Evolutionary conservation across 1,140 invertebrate genomes (phyloP).

Genomic region (Drosophila quadrilineata): DNA sequence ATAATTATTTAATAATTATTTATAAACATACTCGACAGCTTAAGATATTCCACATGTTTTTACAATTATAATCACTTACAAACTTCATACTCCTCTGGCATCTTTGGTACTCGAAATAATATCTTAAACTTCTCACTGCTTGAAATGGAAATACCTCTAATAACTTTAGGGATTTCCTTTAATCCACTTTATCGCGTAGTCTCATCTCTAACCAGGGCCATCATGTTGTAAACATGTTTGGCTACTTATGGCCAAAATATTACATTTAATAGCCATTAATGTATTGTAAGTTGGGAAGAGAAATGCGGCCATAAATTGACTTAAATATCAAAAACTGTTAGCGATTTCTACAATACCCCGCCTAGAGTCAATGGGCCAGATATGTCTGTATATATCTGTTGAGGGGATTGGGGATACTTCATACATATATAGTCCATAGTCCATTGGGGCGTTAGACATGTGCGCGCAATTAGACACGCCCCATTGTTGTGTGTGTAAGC

Average conservation of each 20-base stretch:
- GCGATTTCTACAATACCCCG: not conserved
- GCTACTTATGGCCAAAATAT: not conserved
- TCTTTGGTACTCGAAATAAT: too few relatives aligned
- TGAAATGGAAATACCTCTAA: too few relatives aligned
- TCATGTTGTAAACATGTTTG: not conserved
- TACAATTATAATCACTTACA: too few relatives aligned
- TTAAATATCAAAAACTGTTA: conserved; percentile 28
- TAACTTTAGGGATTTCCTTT: too few relatives aligned
- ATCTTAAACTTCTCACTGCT: too few relatives aligned
- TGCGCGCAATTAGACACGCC: conserved; percentile 72
- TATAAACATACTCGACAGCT: too few relatives aligned
- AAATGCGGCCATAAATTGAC: conserved; percentile 25
- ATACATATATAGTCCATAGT: conserved; percentile 3
- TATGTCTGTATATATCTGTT: conserved; percentile 1
- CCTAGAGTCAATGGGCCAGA: not conserved
- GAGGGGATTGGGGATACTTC: not conserved
- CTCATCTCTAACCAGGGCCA: not conserved
- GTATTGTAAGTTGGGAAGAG: not conserved
- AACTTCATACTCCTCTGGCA: too few relatives aligned
- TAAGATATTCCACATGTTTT: too few relatives aligned
- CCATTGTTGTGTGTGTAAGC: conserved; percentile 54
- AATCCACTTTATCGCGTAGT: conserved; percentile 2
- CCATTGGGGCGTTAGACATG: conserved; percentile 67
- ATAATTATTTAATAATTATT: too few relatives aligned
- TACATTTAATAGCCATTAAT: conserved; percentile 31